Percentiles rank a stretch among this genome's conserved stretches.
phyloP scores from a whole-genome alignment of 37 sponge, comb jelly and placozoan species.

The Aphrocallistes beatrix region DNA sequence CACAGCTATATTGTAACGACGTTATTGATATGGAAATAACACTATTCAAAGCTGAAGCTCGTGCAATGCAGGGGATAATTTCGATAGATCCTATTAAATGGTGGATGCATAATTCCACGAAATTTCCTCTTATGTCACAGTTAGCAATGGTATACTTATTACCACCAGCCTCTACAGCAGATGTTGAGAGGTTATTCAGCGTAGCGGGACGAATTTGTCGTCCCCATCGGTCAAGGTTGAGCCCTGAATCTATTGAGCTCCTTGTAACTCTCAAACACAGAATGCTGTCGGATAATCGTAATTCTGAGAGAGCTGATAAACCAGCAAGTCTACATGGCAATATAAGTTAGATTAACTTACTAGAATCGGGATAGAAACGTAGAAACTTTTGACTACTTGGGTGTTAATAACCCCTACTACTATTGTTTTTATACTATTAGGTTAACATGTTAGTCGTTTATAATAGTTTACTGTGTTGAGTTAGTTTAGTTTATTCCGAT shows the following conservation, averaged over 20 bases:
- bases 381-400: too few species aligned
- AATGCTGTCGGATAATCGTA: neutral
- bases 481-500: too few species aligned
- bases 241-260: neutral
- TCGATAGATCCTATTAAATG: neutral
- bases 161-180: neutral
- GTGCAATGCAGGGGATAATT: neutral
- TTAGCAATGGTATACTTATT: neutral
- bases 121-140: neutral
- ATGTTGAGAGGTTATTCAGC: neutral
- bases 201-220: slow-evolving; percentile 4
- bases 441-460: too few species aligned
- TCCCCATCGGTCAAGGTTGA: neutral
- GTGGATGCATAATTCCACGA: neutral
- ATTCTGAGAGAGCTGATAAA: too few species aligned
- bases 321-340: too few species aligned
- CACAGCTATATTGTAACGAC: neutral
- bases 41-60: neutral
- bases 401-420: too few species aligned
- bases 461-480: too few species aligned
- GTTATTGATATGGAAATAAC: neutral
- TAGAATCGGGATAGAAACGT: too few species aligned
- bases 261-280: slow-evolving; percentile 14
- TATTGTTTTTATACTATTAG: too few species aligned
- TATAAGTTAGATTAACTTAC: too few species aligned